Conservation (phyloP, 2,113 vertebrate genomes). For the Megaceryle torquata region DNA sequence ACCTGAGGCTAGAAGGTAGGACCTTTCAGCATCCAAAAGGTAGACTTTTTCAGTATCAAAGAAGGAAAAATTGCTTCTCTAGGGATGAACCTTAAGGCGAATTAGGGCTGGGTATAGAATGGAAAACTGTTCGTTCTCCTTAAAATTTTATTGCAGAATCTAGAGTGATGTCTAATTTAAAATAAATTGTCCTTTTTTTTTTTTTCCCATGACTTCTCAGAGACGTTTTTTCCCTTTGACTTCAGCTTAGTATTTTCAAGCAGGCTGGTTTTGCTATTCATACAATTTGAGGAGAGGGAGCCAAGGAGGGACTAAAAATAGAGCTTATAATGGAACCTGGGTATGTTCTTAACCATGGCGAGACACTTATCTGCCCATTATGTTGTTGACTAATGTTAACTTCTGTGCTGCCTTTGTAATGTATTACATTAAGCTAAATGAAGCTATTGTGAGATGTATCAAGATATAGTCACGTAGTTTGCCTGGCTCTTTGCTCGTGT, state of each 20-base stretch:
- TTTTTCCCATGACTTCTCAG: neutral
- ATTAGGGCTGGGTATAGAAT: neutral
- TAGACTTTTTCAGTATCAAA: neutral
- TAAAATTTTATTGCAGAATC: conserved; percentile 18
- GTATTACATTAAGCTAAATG: conserved; percentile 65
- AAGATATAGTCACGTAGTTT: conserved; percentile 30
- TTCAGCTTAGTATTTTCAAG: conserved; percentile 18
- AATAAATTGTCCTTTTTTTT: neutral
- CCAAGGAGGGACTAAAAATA: conserved; percentile 41
- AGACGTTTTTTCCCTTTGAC: neutral
- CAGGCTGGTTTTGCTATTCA: conserved; percentile 1
- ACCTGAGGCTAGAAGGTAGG: neutral
- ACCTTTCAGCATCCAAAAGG: neutral
- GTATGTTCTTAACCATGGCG: conserved; percentile 43
- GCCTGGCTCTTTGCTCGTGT: conserved; percentile 41
- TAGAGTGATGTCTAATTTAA: neutral
- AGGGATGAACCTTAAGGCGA: neutral
- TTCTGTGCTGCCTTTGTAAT: conserved; percentile 52
- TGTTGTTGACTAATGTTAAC: conserved; percentile 62
- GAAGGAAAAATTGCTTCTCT: neutral
- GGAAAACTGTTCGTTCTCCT: conserved; percentile 10
- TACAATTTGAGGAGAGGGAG: conserved; percentile 10
- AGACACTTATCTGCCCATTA: conserved; percentile 62
- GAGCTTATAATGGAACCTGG: conserved; percentile 43
- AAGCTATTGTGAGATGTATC: conserved; percentile 41